phyloP scores from a whole-genome alignment of 1,140 invertebrate species.

The Notospermus geniculatus region DNA sequence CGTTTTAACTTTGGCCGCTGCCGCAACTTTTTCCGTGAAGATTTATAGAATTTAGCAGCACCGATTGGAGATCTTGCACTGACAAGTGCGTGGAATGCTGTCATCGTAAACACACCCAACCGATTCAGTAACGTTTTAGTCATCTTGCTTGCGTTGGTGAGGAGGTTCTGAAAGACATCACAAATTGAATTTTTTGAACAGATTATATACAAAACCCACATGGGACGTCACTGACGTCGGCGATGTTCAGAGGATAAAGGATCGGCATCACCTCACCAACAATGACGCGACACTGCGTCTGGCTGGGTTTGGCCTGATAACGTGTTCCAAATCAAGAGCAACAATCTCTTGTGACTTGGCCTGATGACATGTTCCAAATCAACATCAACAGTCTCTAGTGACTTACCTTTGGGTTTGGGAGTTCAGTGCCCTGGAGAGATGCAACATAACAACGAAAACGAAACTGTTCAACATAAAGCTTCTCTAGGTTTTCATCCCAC shows the following conservation, averaged over 20 bases:
- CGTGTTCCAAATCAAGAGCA: too few species aligned
- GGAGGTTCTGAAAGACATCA: conserved; percentile 71
- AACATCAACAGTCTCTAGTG: too few species aligned
- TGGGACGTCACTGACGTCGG: too few species aligned
- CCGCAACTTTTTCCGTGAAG: too few species aligned
- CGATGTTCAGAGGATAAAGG: too few species aligned
- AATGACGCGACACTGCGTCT: too few species aligned
- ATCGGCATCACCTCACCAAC: too few species aligned
- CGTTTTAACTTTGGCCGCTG: too few species aligned
- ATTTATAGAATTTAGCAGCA: background rate
- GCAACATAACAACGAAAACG: conserved; percentile 94
- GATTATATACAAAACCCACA: too few species aligned
- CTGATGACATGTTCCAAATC: too few species aligned
- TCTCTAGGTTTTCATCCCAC: conserved; percentile 95
- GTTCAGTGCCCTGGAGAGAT: conserved; percentile 89
- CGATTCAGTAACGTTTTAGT: conserved; percentile 94
- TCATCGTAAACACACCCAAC: conserved; percentile 94
- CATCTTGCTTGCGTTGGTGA: conserved; percentile 90
- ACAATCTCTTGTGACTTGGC: too few species aligned
- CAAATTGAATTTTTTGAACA: conserved; percentile 5
- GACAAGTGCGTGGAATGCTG: conserved; percentile 96
- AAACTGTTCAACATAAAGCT: conserved; percentile 95
- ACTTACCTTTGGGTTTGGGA: conserved; percentile 94
- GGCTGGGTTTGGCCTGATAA: too few species aligned
- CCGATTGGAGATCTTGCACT: conserved; percentile 71